Evolutionary conservation across 2,888 invertebrate species (phyloP).

Genomic region (Eristalinus aeneus): DNA sequence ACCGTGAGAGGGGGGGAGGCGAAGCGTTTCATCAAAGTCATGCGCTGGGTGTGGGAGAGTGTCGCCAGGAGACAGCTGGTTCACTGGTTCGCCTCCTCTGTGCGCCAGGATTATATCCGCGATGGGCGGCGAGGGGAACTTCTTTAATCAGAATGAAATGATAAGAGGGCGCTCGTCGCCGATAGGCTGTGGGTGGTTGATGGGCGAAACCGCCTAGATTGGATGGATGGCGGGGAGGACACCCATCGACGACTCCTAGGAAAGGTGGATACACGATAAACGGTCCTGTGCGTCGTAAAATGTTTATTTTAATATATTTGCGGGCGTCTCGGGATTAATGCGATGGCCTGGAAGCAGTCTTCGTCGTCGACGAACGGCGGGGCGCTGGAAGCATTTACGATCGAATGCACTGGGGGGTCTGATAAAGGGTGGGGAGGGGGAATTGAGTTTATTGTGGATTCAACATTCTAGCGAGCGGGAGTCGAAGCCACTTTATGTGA

Average conservation of each 20-base stretch:
- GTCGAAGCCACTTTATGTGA: background rate
- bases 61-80: constrained; percentile 23
- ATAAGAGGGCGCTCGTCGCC: constrained; percentile 44
- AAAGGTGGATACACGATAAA: constrained; percentile 4
- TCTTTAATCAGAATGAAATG: constrained; percentile 63
- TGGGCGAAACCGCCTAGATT: background rate
- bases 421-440: background rate
- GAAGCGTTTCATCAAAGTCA: background rate
- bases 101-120: background rate
- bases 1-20: background rate
- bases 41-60: background rate
- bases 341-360: constrained; percentile 27
- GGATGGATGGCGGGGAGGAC: background rate
- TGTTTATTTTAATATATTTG: constrained; percentile 60
- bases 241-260: constrained; percentile 22
- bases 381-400: background rate
- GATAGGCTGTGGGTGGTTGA: background rate
- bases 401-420: background rate
- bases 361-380: background rate
- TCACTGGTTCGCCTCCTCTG: background rate
- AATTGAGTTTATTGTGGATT: background rate
- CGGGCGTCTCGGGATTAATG: constrained; percentile 38
- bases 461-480: background rate
- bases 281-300: constrained; percentile 49
- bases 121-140: background rate